A percentile compares a stretch with the other conserved stretches of the same genome.
These are phyloP conservation scores for Agriopis leucophaearia DNA, from an alignment of 2,888 invertebrate genomes.

Conservation along the genomic window DNA sequence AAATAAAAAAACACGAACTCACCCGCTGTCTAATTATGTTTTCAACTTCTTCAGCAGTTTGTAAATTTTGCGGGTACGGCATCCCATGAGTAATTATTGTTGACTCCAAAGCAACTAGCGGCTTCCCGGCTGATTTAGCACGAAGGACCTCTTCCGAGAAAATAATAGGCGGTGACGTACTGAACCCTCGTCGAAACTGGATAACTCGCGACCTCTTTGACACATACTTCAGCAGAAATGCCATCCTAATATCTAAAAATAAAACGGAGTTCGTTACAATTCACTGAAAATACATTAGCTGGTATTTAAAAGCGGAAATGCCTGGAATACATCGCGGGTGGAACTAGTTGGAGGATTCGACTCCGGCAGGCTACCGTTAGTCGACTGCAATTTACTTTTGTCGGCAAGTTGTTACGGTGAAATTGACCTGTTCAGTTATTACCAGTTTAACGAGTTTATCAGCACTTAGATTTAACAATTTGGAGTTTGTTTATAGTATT, in stretches of 20 bases:
- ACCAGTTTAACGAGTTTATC: constrained; percentile 30
- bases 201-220: constrained; percentile 53
- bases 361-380: constrained; percentile 38
- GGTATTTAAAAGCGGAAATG: constrained; percentile 46
- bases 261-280: constrained; percentile 54
- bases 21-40: constrained; percentile 90
- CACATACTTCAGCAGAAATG: constrained; percentile 62
- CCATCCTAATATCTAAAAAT: constrained; percentile 65
- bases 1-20: constrained; percentile 50
- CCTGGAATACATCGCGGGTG: constrained; percentile 46
- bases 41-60: constrained; percentile 94
- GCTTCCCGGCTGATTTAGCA: constrained; percentile 88
- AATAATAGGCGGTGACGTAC: constrained; percentile 59
- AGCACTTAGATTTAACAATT: constrained; percentile 11
- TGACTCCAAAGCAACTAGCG: constrained; percentile 98
- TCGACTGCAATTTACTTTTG: constrained; percentile 44
- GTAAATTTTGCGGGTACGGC: constrained; percentile 96
- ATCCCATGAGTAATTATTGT: constrained; percentile 99
- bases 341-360: constrained; percentile 47
- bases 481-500: constrained; percentile 12
- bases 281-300: constrained; percentile 49
- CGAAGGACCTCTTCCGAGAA: constrained; percentile 88
- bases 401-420: constrained; percentile 34
- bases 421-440: constrained; percentile 42
- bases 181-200: constrained; percentile 56